Evolutionary conservation across 1,140 invertebrate species (phyloP).

Genomic region (Polypedilum pembai): DNA sequence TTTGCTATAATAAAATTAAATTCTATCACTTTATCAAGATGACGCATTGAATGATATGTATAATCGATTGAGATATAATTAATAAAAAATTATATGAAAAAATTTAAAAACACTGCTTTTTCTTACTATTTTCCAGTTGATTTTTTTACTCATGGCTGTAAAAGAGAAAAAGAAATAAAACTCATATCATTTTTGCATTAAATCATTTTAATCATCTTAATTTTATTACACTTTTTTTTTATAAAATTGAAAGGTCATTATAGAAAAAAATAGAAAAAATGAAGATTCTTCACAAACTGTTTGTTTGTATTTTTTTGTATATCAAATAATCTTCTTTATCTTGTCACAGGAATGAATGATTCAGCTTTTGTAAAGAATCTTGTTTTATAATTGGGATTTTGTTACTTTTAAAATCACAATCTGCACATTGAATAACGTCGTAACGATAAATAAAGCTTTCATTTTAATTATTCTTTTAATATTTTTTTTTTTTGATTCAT

Average conservation of each 20-base stretch:
- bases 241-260: constrained; percentile 19
- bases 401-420: constrained; percentile 13
- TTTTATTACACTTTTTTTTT: constrained; percentile 19
- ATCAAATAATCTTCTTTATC: neutral
- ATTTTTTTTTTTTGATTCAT: neutral
- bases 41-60: no score
- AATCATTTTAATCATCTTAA: neutral
- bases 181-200: neutral
- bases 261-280: constrained; percentile 14
- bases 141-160: no score
- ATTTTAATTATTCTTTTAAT: neutral
- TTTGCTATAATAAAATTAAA: no score
- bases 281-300: constrained; percentile 10
- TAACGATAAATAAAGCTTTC: constrained; percentile 19
- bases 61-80: no score
- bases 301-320: neutral
- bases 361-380: constrained; percentile 13
- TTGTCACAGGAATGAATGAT: constrained; percentile 17
- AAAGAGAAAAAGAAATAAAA: no score
- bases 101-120: no score
- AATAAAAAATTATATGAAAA: no score
- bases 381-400: neutral
- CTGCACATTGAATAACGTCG: neutral
- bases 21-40: no score
- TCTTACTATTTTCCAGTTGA: no score